phyloP scores from a whole-genome alignment of 1,140 invertebrate genomes.

The Trichonephila clavipes region DNA sequence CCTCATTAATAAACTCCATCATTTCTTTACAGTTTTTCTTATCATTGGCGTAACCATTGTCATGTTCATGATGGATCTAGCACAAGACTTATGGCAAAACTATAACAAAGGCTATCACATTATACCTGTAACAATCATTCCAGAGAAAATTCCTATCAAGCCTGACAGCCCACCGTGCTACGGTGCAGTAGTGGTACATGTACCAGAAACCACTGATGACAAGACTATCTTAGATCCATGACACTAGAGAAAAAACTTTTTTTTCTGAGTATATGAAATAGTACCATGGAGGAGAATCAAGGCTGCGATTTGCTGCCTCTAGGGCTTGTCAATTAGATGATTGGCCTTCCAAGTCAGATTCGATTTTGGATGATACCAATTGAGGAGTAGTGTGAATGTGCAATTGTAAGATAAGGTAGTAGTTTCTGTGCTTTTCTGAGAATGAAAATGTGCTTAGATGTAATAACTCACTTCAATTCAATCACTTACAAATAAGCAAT shows the following conservation, averaged over 20 bases:
- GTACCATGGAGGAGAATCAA: neutral
- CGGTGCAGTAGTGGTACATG: neutral
- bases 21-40: slow-evolving; percentile 34
- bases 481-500: neutral
- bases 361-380: neutral
- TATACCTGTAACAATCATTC: neutral
- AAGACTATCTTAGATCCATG: neutral
- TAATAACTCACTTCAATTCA: neutral
- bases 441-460: neutral
- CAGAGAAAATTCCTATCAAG: slow-evolving; percentile 26
- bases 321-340: neutral
- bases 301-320: neutral
- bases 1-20: neutral
- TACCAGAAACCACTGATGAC: neutral
- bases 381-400: neutral
- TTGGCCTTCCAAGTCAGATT: neutral
- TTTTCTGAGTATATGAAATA: neutral
- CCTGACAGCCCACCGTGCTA: neutral
- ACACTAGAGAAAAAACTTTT: neutral
- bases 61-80: slow-evolving; percentile 49
- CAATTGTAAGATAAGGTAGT: neutral
- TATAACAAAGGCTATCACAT: slow-evolving; percentile 13
- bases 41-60: neutral
- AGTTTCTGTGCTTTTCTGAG: neutral
- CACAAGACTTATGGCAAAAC: slow-evolving; percentile 31